Evolutionary conservation across 1,140 invertebrate genomes (phyloP).

Genomic region (Drosophila kohkoa): DNA sequence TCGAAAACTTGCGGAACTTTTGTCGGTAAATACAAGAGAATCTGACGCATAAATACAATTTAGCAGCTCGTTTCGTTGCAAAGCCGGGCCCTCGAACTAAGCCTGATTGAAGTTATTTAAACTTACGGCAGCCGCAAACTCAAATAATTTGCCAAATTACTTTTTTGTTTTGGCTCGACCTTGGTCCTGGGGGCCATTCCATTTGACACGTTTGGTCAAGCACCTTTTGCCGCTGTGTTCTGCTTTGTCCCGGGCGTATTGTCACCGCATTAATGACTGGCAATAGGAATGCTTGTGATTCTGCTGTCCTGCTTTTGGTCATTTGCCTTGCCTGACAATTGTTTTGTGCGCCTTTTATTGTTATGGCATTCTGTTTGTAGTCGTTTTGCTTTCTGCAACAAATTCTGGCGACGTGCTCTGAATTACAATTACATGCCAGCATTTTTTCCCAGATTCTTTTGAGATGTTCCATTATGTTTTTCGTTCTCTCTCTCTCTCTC

Average conservation of each 20-base stretch:
- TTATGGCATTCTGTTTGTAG: constrained; percentile 69
- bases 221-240: constrained; percentile 55
- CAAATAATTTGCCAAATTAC: constrained; percentile 81
- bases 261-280: constrained; percentile 71
- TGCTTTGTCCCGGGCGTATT: constrained; percentile 60
- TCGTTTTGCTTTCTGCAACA: constrained; percentile 77
- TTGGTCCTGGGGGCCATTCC: constrained; percentile 49
- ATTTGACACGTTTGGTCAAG: constrained; percentile 75
- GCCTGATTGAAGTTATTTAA: constrained; percentile 79
- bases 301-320: constrained; percentile 38
- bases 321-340: constrained; percentile 66
- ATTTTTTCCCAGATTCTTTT: constrained; percentile 47
- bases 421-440: constrained; percentile 72
- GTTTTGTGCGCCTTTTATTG: constrained; percentile 76
- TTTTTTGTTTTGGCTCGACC: constrained; percentile 69
- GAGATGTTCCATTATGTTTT: constrained; percentile 41
- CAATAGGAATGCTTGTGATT: constrained; percentile 42
- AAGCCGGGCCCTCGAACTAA: constrained; percentile 32
- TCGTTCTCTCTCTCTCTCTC: neutral
- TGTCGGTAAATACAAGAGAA: constrained; percentile 36
- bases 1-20: constrained; percentile 64
- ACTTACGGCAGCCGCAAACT: constrained; percentile 76
- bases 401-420: constrained; percentile 77
- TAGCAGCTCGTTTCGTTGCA: constrained; percentile 28
- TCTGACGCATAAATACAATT: constrained; percentile 59